phyloP scores from a whole-genome alignment of 2,888 invertebrate genomes.

The Rotaria magnacalcarata region DNA sequence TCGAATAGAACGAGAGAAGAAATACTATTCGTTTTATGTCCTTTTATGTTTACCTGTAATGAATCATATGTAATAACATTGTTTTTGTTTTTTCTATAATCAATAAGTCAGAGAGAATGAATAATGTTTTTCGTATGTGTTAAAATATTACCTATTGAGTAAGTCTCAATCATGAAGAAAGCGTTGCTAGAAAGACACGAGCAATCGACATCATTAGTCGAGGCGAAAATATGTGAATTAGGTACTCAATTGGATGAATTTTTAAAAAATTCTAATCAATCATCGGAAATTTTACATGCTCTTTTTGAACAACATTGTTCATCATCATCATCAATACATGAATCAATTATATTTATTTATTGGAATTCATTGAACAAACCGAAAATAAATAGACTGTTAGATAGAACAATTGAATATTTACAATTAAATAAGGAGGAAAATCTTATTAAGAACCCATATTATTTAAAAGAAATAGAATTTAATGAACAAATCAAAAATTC shows the following conservation, averaged over 20 bases:
- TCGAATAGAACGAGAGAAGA: no score
- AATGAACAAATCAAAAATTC: neutral
- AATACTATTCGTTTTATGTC: no score
- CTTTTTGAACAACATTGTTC: neutral
- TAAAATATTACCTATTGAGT: no score
- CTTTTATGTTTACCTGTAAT: no score
- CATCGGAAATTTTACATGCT: neutral
- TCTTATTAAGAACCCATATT: neutral
- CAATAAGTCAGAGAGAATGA: no score
- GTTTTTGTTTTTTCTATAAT: no score
- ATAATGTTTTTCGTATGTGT: no score
- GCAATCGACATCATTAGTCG: neutral
- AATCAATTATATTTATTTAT: neutral
- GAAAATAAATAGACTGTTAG: neutral
- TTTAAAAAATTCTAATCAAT: neutral
- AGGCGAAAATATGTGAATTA: neutral
- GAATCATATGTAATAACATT: no score
- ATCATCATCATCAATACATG: neutral
- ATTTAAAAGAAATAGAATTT: neutral
- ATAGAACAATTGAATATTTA: neutral
- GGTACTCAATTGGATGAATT: neutral
- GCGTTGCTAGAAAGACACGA: neutral
- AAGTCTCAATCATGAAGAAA: no score
- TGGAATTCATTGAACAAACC: neutral
- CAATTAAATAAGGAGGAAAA: neutral